Base-by-base conservation (phyloP, 1,140 invertebrate species). In the Physella acuta region DNA sequence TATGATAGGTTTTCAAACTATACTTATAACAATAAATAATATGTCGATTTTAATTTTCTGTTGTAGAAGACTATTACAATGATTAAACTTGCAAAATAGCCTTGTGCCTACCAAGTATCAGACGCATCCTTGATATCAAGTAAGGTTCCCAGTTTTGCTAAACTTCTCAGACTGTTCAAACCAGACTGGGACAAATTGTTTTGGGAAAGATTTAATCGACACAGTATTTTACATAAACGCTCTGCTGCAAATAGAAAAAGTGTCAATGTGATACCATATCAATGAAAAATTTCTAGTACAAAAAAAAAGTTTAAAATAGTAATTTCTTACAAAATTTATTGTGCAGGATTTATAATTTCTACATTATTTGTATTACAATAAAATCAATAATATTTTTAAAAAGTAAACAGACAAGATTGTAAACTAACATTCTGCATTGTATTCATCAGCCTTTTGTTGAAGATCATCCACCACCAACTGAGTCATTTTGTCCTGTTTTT, bases 361-460 rank as follows among this genome's bases (percentile, higher is more conserved):
- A n/a, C n/a, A n/a, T n/a, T n/a, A n/a, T n/a, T n/a, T n/a, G n/a
- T n/a, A n/a, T n/a, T n/a, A n/a, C n/a, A 44, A 11, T 44, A 44
- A 44, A 11, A 44, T 44, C 20, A 8, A 11, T 44, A 44, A 44
- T 44, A 44, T 44, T 11, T 44, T 44, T 55, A 55, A 14, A 14
- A 55, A 55, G 8, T 14, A 24, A 55, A 5, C 14, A n/a, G 52
- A n/a, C 5, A 24, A 55, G 4, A 5, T 55, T 8, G 24, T n/a
- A n/a, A 5, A 55, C 11, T 28, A 24, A 55, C 24, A 55, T 71
- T 79, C 78, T 49, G 59, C 37, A 68, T 71, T 76, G 37, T 79
- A 79, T 70, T 79, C 78, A 28, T 75, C 71, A 49, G 74, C 70
- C 53, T 77, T 76, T 56, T 76, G 78, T 56, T 74, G 67, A 28